These are phyloP conservation scores for Chromoteleia sp. DNA, from an alignment of 2,888 invertebrate genomes.

Conservation along the genomic window DNA sequence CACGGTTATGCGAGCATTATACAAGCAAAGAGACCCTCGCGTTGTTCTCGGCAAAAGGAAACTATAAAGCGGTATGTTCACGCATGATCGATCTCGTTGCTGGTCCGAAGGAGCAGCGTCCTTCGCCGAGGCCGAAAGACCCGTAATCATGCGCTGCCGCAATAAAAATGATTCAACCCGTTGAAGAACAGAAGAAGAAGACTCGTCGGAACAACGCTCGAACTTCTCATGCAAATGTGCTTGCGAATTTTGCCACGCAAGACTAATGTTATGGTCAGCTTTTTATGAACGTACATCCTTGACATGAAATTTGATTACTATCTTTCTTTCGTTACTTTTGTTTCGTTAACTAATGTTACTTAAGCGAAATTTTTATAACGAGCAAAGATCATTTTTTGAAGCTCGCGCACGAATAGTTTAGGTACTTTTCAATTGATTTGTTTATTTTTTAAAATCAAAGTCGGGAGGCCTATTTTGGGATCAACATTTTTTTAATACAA, in stretches of 20 bases:
- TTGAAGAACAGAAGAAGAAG: slow-evolving; percentile 46
- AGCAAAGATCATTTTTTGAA: too few species aligned
- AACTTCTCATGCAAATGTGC: slow-evolving; percentile 49
- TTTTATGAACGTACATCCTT: too few species aligned
- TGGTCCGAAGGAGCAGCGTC: slow-evolving; percentile 55
- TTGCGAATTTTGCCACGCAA: background rate
- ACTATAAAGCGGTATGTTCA: slow-evolving; percentile 59
- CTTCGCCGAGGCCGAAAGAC: slow-evolving; percentile 72
- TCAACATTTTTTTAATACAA: too few species aligned
- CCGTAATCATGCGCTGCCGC: slow-evolving; percentile 65
- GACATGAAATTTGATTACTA: too few species aligned
- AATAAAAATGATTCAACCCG: slow-evolving; percentile 65
- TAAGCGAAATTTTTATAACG: too few species aligned
- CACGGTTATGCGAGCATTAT: slow-evolving; percentile 35
- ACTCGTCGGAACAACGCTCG: slow-evolving; percentile 42
- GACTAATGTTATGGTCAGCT: too few species aligned
- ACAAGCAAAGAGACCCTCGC: slow-evolving; percentile 70
- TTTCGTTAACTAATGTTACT: too few species aligned
- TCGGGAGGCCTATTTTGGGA: too few species aligned
- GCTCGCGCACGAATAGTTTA: too few species aligned
- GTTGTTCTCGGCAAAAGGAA: slow-evolving; percentile 39
- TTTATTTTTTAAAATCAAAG: too few species aligned
- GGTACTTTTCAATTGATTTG: too few species aligned
- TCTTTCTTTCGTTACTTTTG: too few species aligned
- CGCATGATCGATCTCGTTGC: slow-evolving; percentile 68